Evolutionary conservation across 1,140 invertebrate genomes (phyloP), one percentile per base, ranked within the genome.

Genomic region (Rhynchophorus ferrugineus): DNA sequence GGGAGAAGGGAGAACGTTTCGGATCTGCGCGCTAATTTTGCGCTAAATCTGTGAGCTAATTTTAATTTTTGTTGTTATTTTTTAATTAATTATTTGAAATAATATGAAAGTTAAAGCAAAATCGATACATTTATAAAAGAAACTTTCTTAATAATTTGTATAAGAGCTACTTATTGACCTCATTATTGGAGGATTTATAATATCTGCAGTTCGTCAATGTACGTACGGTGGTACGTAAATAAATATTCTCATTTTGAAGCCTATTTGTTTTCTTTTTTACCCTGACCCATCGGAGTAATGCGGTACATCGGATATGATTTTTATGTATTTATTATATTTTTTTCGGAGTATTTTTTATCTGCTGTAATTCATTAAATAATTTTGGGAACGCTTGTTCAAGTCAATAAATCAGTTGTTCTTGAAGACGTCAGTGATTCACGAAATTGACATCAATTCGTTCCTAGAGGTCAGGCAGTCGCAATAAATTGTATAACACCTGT

Each of bases 171-270:
- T 57, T 59, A 60, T 56, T 49, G 44, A 54, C 56, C 56, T 58
- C 59, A 50, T 48, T 57, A 50, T 58, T 60, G 55, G 59, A 60
- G 59, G 58, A 55, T 47, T 58, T 60, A 54, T 60, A 54, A 49
- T 59, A 59, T 59, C 54, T 59, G 60, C 58, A 62, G 58, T 60
- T 59, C 57, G 58, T 62, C 56, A 62, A 60, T 62, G 61, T 57
- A 60, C 61, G 61, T 59, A 59, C 55, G 34, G 29, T 44, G 49
- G 56, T 62, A 56, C 61, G 61, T 60, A 52, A 61, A 62, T 62
- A 62, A 62, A 62, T 60, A 60, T 62, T 62, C 53, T 62, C 58
- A 62, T 61, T 62, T 62, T 61, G 49, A 60, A 19, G 16, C 17
- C 29, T 16, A 29, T 29, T 29, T 29, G 5, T 29, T 11, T 29